A percentile compares a stretch with the other conserved stretches of the same genome.
Conservation (phyloP, 2,797 vertebrate species). For the Saxicola maurus region DNA sequence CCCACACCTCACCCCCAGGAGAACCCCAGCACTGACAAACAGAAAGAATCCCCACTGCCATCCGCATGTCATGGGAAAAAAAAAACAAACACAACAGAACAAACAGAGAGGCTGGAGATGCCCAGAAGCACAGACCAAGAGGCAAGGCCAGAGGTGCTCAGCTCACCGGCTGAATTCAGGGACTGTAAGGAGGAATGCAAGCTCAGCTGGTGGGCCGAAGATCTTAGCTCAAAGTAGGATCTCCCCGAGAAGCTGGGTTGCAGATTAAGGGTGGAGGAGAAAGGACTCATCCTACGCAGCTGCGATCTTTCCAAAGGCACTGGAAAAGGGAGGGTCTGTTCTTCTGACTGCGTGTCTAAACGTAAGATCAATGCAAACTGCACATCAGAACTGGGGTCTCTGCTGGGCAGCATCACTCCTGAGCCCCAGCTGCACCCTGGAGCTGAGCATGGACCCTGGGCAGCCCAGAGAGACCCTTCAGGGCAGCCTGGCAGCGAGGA, state of each 20-base stretch:
- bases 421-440: not conserved
- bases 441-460: not conserved
- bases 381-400: constrained; percentile 58
- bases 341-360: constrained; percentile 79
- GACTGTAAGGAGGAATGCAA: constrained; percentile 79
- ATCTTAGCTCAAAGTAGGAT: constrained; percentile 78
- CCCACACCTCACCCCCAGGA: not conserved
- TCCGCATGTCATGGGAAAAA: constrained; percentile 40
- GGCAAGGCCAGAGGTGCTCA: constrained; percentile 52
- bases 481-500: not conserved
- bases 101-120: constrained; percentile 57
- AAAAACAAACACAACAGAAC: constrained; percentile 55
- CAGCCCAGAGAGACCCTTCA: not conserved
- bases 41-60: constrained; percentile 18
- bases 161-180: constrained; percentile 78
- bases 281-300: constrained; percentile 77
- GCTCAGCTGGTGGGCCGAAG: constrained; percentile 77
- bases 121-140: constrained; percentile 67
- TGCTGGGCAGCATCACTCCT: not conserved
- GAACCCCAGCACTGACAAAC: constrained; percentile 33
- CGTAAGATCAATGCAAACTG: constrained; percentile 74
- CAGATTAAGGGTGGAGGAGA: constrained; percentile 80
- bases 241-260: constrained; percentile 78
- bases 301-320: constrained; percentile 80
- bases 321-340: constrained; percentile 77